Evolutionary conservation across 2,797 vertebrate genomes (phyloP).

Genomic region (Schizopygopsis pylzovi): DNA sequence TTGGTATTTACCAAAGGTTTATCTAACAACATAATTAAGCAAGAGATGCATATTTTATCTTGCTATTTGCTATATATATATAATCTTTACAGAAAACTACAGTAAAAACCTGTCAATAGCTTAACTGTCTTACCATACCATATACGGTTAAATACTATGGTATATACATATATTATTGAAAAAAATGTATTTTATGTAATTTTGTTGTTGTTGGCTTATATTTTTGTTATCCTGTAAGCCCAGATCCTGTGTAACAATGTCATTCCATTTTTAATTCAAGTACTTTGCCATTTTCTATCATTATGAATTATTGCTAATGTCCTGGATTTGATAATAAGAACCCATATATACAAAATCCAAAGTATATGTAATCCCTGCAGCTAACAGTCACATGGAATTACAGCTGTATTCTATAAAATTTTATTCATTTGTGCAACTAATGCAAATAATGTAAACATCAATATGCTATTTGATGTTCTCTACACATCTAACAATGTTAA

Average conservation of each 20-base stretch:
- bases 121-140: no score
- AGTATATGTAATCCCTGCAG: constrained; percentile 21
- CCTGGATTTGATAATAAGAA: constrained; percentile 21
- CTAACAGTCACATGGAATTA: constrained; percentile 13
- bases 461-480: neutral
- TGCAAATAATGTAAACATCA: neutral
- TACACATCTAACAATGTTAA: neutral
- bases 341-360: constrained; percentile 3
- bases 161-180: no score
- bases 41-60: neutral
- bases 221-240: neutral
- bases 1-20: neutral
- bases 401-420: neutral
- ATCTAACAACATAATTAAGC: neutral
- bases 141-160: neutral
- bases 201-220: neutral
- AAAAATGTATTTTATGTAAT: no score
- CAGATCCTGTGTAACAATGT: neutral
- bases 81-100: no score
- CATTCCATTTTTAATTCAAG: constrained; percentile 1
- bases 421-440: neutral
- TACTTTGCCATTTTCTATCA: neutral
- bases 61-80: neutral
- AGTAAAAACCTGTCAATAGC: no score
- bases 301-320: neutral